Evolutionary conservation across 2,797 vertebrate genomes (phyloP).

Genomic region (Crocodylus rhombifer): DNA sequence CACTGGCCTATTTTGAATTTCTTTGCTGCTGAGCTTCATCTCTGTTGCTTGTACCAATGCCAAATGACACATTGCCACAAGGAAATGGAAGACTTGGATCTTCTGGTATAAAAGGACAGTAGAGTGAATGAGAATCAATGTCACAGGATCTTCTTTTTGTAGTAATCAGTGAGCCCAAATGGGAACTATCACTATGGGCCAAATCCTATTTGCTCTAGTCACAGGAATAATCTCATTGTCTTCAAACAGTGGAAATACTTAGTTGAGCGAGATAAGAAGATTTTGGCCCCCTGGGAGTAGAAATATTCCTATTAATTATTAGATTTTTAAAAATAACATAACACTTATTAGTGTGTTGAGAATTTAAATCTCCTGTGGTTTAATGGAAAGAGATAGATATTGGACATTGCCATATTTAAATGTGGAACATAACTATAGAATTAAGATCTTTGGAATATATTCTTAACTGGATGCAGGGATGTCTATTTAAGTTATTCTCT

Average conservation of each 20-base stretch:
- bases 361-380: not conserved
- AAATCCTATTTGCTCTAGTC: not conserved
- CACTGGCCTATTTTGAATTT: not conserved
- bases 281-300: not conserved
- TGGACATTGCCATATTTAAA: not conserved
- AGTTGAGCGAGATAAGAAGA: not conserved
- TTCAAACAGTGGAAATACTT: not conserved
- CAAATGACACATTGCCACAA: rapidly evolving
- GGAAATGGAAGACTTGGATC: constrained; percentile 3
- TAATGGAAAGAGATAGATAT: not conserved
- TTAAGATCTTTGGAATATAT: not conserved
- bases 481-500: constrained; percentile 56
- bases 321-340: not conserved
- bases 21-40: rapidly evolving
- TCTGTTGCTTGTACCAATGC: not conserved
- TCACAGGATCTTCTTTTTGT: not conserved
- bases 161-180: constrained; percentile 12
- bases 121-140: constrained; percentile 29
- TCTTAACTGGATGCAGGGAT: constrained; percentile 34
- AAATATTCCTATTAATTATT: not conserved
- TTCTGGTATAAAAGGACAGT: not conserved
- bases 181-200: not conserved
- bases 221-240: not conserved
- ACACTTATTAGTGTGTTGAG: not conserved
- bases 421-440: not conserved